Percentiles rank a stretch among this genome's conserved stretches.
phyloP scores from a whole-genome alignment of 2,797 vertebrate species.

The Cottoperca gobio region DNA sequence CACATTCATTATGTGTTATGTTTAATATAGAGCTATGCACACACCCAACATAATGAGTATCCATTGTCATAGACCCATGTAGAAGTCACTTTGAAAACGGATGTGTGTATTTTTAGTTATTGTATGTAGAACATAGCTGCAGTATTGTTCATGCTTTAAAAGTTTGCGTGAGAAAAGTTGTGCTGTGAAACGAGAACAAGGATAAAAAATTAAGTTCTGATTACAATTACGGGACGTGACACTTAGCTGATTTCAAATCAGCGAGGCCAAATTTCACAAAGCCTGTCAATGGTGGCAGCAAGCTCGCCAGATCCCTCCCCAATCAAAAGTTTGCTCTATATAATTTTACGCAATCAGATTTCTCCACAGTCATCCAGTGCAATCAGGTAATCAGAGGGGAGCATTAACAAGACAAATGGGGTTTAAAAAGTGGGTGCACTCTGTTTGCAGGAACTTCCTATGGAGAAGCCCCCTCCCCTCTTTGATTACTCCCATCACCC shows the following conservation, averaged over 20 bases:
- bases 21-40: conserved; percentile 24
- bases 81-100: conserved; percentile 19
- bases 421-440: conserved; percentile 89
- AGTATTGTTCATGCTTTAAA: conserved; percentile 77
- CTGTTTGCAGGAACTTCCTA: conserved; percentile 89
- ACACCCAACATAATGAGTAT: conserved; percentile 23
- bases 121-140: conserved; percentile 58
- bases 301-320: conserved; percentile 86
- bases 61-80: conserved; percentile 21
- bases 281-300: conserved; percentile 84
- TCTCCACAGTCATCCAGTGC: conserved; percentile 90
- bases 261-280: conserved; percentile 88
- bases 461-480: conserved; percentile 83
- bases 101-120: conserved; percentile 49
- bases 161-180: conserved; percentile 79
- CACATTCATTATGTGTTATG: conserved; percentile 19
- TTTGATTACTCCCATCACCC: conserved; percentile 85
- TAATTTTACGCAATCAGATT: conserved; percentile 92
- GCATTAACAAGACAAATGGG: conserved; percentile 90
- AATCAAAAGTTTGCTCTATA: conserved; percentile 91
- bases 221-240: conserved; percentile 89
- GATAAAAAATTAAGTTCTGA: conserved; percentile 84
- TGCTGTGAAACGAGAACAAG: conserved; percentile 78
- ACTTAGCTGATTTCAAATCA: conserved; percentile 90
- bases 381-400: conserved; percentile 92